Percentiles rank a stretch among this genome's conserved stretches.
These are phyloP conservation scores for Mobula hypostoma DNA, from an alignment of 2,113 vertebrate genomes.

Conservation along the genomic window DNA sequence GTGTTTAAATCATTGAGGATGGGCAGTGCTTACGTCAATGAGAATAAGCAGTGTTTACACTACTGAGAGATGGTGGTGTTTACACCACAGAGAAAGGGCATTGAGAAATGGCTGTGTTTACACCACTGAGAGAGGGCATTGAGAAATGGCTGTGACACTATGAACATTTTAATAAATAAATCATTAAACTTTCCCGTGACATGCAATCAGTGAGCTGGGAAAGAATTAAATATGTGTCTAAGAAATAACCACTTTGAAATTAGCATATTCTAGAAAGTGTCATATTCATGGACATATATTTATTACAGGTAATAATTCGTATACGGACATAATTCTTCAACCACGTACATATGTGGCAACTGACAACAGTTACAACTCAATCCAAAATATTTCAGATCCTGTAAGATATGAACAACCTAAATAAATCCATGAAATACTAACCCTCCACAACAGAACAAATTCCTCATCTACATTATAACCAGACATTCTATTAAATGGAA, in stretches of 20 bases:
- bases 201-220: background rate
- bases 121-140: too few species aligned
- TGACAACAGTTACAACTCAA: background rate
- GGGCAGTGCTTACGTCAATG: too few species aligned
- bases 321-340: background rate
- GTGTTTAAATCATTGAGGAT: too few species aligned
- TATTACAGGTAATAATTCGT: background rate
- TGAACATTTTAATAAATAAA: background rate
- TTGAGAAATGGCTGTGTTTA: too few species aligned
- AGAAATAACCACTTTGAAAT: background rate
- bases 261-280: background rate
- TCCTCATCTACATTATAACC: constrained; percentile 1
- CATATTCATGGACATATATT: background rate
- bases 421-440: background rate
- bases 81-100: too few species aligned
- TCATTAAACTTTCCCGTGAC: background rate
- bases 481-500: background rate
- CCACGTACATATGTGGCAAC: background rate
- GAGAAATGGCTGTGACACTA: too few species aligned
- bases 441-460: background rate
- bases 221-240: background rate
- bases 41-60: too few species aligned
- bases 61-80: too few species aligned
- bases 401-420: background rate
- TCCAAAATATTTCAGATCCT: background rate